These are phyloP conservation scores for Cheilosia grossa DNA, from an alignment of 2,888 invertebrate species.

Conservation along the genomic window DNA sequence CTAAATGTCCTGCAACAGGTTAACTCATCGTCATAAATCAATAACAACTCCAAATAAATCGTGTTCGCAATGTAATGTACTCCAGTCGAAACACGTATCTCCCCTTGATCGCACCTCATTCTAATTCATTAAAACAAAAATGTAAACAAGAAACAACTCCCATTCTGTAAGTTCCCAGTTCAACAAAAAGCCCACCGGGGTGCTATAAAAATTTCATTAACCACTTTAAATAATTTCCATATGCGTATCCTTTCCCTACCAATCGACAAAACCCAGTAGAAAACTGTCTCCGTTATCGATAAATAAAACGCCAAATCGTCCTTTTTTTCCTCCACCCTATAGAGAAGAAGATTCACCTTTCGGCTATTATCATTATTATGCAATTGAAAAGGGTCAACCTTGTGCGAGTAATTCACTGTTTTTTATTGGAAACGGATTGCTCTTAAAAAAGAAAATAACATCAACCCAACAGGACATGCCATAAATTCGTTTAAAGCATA, in stretches of 20 bases:
- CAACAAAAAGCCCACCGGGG: conserved; percentile 14
- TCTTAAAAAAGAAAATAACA: conserved; percentile 16
- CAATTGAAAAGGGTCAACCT: conserved; percentile 66
- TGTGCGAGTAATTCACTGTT: conserved; percentile 14
- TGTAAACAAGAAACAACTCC: conserved; percentile 36
- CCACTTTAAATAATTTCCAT: conserved; percentile 72
- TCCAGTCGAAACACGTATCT: not conserved
- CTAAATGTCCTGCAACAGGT: not conserved
- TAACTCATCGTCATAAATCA: conserved; percentile 3
- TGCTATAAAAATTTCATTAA: conserved; percentile 58
- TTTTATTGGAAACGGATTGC: conserved; percentile 34
- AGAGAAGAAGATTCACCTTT: conserved; percentile 47
- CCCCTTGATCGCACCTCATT: conserved; percentile 5
- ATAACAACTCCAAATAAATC: not conserved
- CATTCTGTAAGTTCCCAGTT: conserved; percentile 33
- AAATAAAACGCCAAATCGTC: conserved; percentile 14
- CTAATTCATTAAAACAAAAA: conserved; percentile 49
- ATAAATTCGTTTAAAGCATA: conserved; percentile 18
- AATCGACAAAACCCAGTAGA: conserved; percentile 25
- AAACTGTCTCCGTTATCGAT: conserved; percentile 46
- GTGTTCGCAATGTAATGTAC: not conserved
- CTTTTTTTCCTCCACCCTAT: not conserved
- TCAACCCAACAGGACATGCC: conserved; percentile 2
- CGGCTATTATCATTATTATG: conserved; percentile 60
- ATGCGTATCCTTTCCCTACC: conserved; percentile 20